A percentile compares a stretch with the other conserved stretches of the same genome.
These are phyloP conservation scores for Helogale parvula DNA, from an alignment of 2,113 vertebrate genomes.

Conservation along the genomic window DNA sequence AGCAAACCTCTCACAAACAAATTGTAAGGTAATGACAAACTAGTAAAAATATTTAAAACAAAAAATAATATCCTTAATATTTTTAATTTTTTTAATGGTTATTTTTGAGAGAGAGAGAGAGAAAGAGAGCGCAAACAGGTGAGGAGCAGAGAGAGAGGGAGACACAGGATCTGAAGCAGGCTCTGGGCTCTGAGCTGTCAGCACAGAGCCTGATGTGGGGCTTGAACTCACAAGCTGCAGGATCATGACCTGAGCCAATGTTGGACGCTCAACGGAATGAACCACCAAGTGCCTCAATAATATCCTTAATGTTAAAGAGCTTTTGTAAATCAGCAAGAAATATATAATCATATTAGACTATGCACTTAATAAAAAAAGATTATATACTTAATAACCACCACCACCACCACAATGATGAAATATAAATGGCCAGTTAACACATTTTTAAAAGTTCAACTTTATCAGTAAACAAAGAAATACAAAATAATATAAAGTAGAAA, in stretches of 20 bases:
- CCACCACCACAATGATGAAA: not conserved
- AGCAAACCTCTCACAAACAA: not conserved
- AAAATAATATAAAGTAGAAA: conserved; percentile 45
- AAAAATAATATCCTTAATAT: conserved; percentile 28
- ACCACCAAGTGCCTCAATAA: too few relatives aligned
- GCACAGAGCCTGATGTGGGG: too few relatives aligned
- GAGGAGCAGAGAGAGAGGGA: too few relatives aligned
- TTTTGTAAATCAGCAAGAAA: conserved; percentile 11
- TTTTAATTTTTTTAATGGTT: not conserved
- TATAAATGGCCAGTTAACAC: not conserved
- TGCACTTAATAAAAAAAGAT: not conserved
- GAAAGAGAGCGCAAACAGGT: too few relatives aligned
- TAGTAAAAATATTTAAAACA: conserved; percentile 46
- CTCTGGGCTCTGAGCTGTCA: too few relatives aligned
- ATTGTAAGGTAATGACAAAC: not conserved
- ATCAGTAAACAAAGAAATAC: conserved; percentile 35
- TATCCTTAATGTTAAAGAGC: not conserved
- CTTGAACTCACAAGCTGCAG: too few relatives aligned
- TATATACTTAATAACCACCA: not conserved
- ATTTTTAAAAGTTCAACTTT: conserved; percentile 43
- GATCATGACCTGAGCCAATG: too few relatives aligned
- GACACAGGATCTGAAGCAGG: too few relatives aligned
- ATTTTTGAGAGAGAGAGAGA: too few relatives aligned
- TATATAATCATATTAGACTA: not conserved
- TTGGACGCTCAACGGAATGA: too few relatives aligned